Percentiles rank a stretch among this genome's conserved stretches.
phyloP scores from a whole-genome alignment of 1,140 invertebrate species.

The Drosophila navojoa region DNA sequence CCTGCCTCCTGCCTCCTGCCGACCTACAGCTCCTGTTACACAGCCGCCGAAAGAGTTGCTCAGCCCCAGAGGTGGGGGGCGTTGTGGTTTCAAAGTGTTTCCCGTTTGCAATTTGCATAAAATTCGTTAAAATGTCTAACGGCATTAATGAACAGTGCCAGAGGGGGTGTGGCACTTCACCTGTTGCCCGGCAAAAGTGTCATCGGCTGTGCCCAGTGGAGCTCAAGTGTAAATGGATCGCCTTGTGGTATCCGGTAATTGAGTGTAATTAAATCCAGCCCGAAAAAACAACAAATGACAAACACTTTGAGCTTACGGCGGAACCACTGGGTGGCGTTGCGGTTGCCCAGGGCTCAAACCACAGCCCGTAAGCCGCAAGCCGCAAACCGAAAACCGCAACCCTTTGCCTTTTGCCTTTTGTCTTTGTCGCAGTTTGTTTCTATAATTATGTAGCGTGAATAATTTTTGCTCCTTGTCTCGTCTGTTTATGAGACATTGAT shows the following conservation, averaged over 20 bases:
- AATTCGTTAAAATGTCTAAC: constrained; percentile 65
- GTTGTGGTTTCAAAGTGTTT: constrained; percentile 75
- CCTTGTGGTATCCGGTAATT: constrained; percentile 78
- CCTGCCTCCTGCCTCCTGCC: background rate
- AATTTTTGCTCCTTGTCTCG: constrained; percentile 64
- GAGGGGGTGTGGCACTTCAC: constrained; percentile 44
- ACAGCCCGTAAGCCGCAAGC: constrained; percentile 6
- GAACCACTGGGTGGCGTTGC: constrained; percentile 26
- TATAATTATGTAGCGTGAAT: constrained; percentile 83
- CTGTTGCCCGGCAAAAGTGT: constrained; percentile 64
- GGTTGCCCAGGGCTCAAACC: constrained; percentile 43
- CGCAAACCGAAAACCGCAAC: constrained; percentile 23
- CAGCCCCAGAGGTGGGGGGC: background rate
- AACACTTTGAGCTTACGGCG: constrained; percentile 50
- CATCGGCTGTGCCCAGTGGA: constrained; percentile 32
- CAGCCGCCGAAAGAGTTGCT: constrained; percentile 33
- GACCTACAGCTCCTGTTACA: constrained; percentile 19
- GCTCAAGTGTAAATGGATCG: constrained; percentile 78
- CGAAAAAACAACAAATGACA: constrained; percentile 68
- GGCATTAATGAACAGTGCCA: constrained; percentile 71
- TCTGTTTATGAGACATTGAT: constrained; percentile 65
- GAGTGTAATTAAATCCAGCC: constrained; percentile 81
- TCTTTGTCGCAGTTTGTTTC: constrained; percentile 49
- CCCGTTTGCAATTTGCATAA: constrained; percentile 83
- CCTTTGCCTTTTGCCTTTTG: constrained; percentile 43